Evolutionary conservation across 2,888 invertebrate genomes (phyloP), one percentile per base, ranked within the genome.

Genomic region (Plagiodera versicolora): DNA sequence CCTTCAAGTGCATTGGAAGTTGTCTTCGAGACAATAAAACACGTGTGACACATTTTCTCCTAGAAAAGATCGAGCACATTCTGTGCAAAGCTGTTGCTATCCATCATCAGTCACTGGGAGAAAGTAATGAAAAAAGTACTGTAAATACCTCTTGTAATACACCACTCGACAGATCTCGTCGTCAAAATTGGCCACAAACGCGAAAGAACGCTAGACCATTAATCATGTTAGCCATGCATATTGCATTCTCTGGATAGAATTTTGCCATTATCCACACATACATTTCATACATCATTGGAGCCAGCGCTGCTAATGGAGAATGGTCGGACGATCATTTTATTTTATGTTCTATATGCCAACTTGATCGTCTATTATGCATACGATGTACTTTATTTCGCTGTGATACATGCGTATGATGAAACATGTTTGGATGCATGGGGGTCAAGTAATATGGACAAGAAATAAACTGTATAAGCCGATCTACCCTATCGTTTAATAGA

Each of bases 141-240:
- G 5, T 9, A 18, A 18, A 45, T 45, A 45, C 11, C 9, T 11
- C 46, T 16, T 46, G 20, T 20, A 46, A 19, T 20, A 46, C 46
- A 46, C 20, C 46, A 20, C 18, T 19, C 46, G 46, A 18, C 45
- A 45, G 16, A 14, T n/a, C 16, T 17, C 18, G 17, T 9, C 52
- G 20, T n/a, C 16, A 18, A 9, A 16, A 52, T 52, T 30, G 30
- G 17, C 35, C 47, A 56, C 51, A 46, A 56, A 20, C 35, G 47
- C 46, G 30, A 52, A 52, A 60, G 56, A 52, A 60, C 51, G 52
- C 51, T 51, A 57, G n/a, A 62, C 60, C 58, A 66, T 69, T 67
- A 69, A 69, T 69, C 66, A 69, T 57, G 39, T 24, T 54, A 56
- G 56, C 53, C 70, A 70, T 73, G 71, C 72, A 74, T 69, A 72